These are phyloP conservation scores for Furcula furcula DNA, from an alignment of 2,888 invertebrate genomes.

Conservation along the genomic window DNA sequence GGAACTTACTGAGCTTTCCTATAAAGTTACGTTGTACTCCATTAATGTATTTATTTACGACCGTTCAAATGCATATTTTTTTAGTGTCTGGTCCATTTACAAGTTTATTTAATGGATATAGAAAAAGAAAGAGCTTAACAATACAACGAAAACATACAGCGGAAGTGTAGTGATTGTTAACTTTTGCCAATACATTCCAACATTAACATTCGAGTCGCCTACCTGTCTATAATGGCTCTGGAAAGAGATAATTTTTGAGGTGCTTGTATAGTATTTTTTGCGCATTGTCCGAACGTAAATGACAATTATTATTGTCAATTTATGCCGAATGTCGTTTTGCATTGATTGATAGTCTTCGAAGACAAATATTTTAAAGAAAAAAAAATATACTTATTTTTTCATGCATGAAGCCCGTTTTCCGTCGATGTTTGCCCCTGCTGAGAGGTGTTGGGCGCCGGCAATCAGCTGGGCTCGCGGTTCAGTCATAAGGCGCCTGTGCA, in stretches of 20 bases:
- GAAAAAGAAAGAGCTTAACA: background rate
- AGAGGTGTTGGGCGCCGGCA: slow-evolving; percentile 24
- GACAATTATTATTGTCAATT: no score
- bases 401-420: background rate
- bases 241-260: no score
- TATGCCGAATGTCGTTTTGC: no score
- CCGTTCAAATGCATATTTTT: slow-evolving; percentile 14
- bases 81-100: slow-evolving; percentile 3
- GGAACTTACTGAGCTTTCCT: slow-evolving; percentile 24
- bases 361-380: no score
- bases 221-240: no score
- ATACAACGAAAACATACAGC: background rate
- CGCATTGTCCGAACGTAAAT: no score
- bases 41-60: background rate
- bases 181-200: background rate
- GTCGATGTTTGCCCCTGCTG: slow-evolving; percentile 2
- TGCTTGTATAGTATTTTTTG: no score
- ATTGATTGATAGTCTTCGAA: no score
- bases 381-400: background rate
- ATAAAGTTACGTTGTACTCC: slow-evolving; percentile 15
- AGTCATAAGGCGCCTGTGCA: slow-evolving; percentile 40
- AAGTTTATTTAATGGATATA: background rate
- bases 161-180: background rate
- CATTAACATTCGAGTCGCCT: background rate
- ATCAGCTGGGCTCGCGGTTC: slow-evolving; percentile 46